A percentile compares a stretch with the other conserved stretches of the same genome.
These are phyloP conservation scores for Presbytis comata DNA, from an alignment of 2,797 vertebrate species.

Conservation along the genomic window DNA sequence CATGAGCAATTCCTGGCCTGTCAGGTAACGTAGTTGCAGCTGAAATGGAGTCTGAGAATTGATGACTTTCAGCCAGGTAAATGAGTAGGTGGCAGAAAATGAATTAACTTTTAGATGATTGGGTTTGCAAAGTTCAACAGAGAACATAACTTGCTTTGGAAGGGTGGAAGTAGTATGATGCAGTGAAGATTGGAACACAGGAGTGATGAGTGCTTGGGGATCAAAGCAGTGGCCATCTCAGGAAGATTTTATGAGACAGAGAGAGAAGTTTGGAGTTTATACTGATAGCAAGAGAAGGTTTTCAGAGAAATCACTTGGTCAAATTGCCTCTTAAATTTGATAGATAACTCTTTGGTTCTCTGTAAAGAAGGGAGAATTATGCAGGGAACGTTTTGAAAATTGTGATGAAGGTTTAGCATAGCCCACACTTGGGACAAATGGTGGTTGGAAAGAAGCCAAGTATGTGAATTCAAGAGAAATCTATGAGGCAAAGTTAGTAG, in stretches of 20 bases:
- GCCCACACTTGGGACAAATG: neutral
- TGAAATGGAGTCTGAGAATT: neutral
- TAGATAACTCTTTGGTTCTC: neutral
- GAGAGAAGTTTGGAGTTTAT: neutral
- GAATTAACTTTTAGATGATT: neutral
- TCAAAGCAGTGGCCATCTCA: accelerated
- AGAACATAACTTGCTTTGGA: neutral
- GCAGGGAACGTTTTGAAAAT: neutral
- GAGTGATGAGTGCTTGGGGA: neutral
- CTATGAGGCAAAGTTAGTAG: neutral
- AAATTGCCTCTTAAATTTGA: neutral
- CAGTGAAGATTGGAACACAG: neutral
- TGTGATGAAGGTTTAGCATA: neutral
- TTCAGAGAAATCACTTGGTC: neutral
- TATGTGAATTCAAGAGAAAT: neutral
- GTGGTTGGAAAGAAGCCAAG: neutral
- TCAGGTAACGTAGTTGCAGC: neutral
- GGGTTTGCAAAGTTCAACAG: neutral
- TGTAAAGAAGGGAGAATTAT: neutral
- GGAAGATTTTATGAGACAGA: neutral
- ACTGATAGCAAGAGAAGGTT: neutral
- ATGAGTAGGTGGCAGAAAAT: neutral
- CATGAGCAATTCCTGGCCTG: neutral
- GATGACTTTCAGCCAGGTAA: neutral
- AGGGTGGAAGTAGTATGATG: neutral